Evolutionary conservation across 2,888 invertebrate genomes (phyloP).

Genomic region (Kryphioiulus occultus): DNA sequence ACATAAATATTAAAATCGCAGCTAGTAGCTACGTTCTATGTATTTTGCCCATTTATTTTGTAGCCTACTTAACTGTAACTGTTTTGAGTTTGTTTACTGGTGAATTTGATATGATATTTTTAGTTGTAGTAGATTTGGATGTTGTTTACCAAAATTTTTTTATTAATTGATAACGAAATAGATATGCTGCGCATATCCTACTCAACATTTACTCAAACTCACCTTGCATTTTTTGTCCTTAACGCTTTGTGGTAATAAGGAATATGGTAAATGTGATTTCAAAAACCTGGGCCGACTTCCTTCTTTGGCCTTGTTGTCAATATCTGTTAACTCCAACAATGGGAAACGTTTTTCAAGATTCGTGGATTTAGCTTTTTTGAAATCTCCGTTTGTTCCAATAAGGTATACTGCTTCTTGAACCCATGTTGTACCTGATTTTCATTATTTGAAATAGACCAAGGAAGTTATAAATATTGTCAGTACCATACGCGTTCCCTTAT

Average conservation of each 20-base stretch:
- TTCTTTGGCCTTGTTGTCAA: constrained; percentile 33
- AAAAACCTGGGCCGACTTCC: constrained; percentile 18
- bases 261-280: constrained; percentile 42
- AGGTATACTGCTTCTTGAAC: constrained; percentile 44
- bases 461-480: not conserved
- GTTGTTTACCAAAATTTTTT: too few relatives aligned
- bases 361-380: constrained; percentile 43
- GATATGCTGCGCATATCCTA: too few relatives aligned
- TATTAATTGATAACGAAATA: too few relatives aligned
- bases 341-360: constrained; percentile 47
- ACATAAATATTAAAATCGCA: too few relatives aligned
- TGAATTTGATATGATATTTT: too few relatives aligned
- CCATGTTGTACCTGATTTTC: constrained; percentile 44
- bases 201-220: not conserved
- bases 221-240: constrained; percentile 45
- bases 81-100: too few relatives aligned
- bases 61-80: too few relatives aligned
- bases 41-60: too few relatives aligned
- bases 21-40: too few relatives aligned
- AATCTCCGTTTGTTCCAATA: constrained; percentile 43
- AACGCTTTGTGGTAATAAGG: constrained; percentile 42
- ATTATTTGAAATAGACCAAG: not conserved
- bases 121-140: too few relatives aligned
- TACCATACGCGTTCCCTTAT: too few relatives aligned
- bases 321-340: not conserved